phyloP scores from a whole-genome alignment of 2,888 invertebrate species.

The Drosophila putrida region DNA sequence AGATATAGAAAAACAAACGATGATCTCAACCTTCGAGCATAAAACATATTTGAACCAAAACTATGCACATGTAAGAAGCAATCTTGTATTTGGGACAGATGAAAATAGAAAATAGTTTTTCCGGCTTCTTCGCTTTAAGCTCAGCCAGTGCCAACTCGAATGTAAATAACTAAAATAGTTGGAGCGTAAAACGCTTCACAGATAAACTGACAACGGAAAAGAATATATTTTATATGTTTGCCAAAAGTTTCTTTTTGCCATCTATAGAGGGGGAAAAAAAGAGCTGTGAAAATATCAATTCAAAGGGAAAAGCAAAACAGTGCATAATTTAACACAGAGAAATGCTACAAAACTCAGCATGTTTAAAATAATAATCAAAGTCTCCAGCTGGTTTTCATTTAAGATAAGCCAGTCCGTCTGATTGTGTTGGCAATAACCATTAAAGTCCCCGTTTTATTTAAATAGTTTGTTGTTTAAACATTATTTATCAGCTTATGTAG shows the following conservation, averaged over 20 bases:
- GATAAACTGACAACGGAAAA: conserved; percentile 40
- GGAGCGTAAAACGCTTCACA: conserved; percentile 40
- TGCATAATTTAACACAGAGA: background rate
- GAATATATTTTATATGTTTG: conserved; percentile 21
- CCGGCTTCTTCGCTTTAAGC: conserved; percentile 24
- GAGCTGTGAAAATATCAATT: conserved; percentile 12
- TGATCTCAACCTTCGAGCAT: conserved; percentile 5
- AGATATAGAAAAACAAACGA: background rate
- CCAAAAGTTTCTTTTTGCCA: conserved; percentile 18
- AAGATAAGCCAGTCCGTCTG: conserved; percentile 3
- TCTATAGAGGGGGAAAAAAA: conserved; percentile 3
- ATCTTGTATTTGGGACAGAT: conserved; percentile 5
- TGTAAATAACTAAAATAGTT: conserved; percentile 48
- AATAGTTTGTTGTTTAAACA: background rate
- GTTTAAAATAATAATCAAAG: conserved; percentile 3
- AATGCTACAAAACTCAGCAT: conserved; percentile 4
- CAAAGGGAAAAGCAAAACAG: background rate
- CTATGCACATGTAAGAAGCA: conserved; percentile 18
- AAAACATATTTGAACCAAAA: conserved; percentile 1
- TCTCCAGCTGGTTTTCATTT: conserved; percentile 13
- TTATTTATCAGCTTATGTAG: background rate
- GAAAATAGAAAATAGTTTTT: conserved; percentile 24
- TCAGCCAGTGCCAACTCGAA: conserved; percentile 52
- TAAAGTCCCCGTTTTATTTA: background rate
- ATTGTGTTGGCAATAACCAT: background rate